Percentiles rank a stretch among this genome's conserved stretches.
Evolutionary conservation across 2,113 vertebrate genomes (phyloP).

Genomic region (Dermatemys mawii): DNA sequence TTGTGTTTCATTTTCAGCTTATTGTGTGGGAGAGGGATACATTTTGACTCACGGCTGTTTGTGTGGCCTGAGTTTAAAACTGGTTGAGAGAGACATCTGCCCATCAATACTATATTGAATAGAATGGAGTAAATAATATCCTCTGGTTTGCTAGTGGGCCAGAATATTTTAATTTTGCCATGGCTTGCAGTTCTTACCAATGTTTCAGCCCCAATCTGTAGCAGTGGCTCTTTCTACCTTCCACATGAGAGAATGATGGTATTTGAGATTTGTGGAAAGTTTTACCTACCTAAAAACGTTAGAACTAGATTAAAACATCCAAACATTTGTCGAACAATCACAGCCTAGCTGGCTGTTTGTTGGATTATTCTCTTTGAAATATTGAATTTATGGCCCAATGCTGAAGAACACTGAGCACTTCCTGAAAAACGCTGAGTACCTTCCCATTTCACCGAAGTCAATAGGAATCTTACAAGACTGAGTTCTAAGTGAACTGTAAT

Average conservation of each 20-base stretch:
- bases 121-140: neutral
- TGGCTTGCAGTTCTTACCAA: neutral
- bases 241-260: neutral
- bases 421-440: neutral
- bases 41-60: neutral
- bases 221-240: neutral
- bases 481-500: neutral
- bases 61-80: neutral
- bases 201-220: neutral
- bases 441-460: neutral
- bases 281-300: neutral
- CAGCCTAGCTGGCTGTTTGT: neutral
- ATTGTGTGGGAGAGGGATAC: neutral
- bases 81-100: neutral
- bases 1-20: neutral
- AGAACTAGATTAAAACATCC: too few species aligned
- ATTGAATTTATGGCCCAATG: neutral
- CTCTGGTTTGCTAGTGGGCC: neutral
- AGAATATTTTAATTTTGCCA: neutral
- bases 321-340: neutral
- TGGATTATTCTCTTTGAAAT: neutral
- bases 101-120: neutral
- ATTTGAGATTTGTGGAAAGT: neutral
- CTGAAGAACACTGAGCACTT: neutral
- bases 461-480: neutral